Evolutionary conservation across 2,888 invertebrate genomes (phyloP), one percentile per base, ranked within the genome.

Genomic region (Dynastes hyllus): DNA sequence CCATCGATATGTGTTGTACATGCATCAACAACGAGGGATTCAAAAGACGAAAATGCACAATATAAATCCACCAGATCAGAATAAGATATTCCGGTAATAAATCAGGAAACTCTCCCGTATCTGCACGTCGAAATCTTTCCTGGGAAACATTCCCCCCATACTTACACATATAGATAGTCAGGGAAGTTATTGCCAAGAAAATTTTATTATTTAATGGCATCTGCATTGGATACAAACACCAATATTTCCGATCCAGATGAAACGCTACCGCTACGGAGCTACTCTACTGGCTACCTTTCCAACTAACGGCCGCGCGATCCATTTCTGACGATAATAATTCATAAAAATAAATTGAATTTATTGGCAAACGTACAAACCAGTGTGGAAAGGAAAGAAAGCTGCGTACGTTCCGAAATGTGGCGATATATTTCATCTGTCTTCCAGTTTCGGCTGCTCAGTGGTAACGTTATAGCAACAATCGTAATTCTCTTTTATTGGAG

Each of bases 141-240:
- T 58, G 4, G 55, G 45, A 45, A 37, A 8, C 22, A 37, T 4
- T 22, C 66, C 40, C 22, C 45, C 9, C 13, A 63, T n/a, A 32
- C 27, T n/a, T 63, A 13, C 9, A 29, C 13, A 32, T 29, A 13
- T 32, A 29, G 63, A 2, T 32, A 63, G 32, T 13, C 40, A 8
- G 8, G 3, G 66, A 45, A 67, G 66, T 67, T 67, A 67, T 67
- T 67, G 66, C 66, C 66, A 67, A 67, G 66, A 67, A 67, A 67
- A 16, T 67, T 67, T 58, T 58, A 58, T 45, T 67, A 67, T 45
- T 67, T 67, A 67, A 67, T 67, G 55, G 66, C 22, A 67, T 67
- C 66, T 67, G 66, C 66, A 67, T 45, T 22, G 45, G 66, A 67
- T 67, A 45, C 40, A 67, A 67, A 22, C 40, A 45, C 45, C 45